phyloP scores from a whole-genome alignment of 2,888 invertebrate species.

The Polydesmus complanatus region DNA sequence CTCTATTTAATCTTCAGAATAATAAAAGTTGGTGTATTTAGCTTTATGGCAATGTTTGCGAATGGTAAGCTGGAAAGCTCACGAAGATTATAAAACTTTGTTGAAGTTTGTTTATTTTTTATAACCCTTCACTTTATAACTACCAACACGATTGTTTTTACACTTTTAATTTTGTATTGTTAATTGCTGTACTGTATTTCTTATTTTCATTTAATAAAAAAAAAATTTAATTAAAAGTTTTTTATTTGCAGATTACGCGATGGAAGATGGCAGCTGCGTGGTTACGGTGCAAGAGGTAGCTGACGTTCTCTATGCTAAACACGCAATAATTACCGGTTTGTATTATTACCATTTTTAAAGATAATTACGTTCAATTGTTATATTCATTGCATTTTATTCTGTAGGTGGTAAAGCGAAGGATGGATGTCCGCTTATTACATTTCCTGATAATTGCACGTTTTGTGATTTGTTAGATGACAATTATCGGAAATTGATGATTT shows the following conservation, averaged over 20 bases:
- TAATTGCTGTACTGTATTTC: no score
- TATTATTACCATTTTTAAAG: no score
- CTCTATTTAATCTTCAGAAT: no score
- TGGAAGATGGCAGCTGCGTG: conserved; percentile 37
- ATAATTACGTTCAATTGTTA: not conserved
- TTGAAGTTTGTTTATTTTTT: no score
- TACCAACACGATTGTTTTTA: no score
- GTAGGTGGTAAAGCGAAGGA: conserved; percentile 78
- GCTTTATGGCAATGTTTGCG: no score
- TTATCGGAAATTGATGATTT: conserved; percentile 79
- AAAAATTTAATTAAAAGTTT: not conserved
- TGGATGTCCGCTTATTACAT: conserved; percentile 84
- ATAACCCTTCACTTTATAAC: no score
- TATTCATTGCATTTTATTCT: conserved; percentile 13
- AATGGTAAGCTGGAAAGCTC: no score
- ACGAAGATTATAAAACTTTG: no score
- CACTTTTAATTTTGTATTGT: no score
- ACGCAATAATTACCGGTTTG: conserved; percentile 69
- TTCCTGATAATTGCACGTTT: conserved; percentile 77
- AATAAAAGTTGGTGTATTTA: no score
- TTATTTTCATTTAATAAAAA: no score
- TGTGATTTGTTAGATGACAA: conserved; percentile 68
- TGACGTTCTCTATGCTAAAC: conserved; percentile 72
- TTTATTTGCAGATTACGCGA: conserved; percentile 32
- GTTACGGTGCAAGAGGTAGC: conserved; percentile 64